Evolutionary conservation across 2,888 invertebrate genomes (phyloP), one percentile per base, ranked within the genome.

Genomic region (Nymphalis c-album): DNA sequence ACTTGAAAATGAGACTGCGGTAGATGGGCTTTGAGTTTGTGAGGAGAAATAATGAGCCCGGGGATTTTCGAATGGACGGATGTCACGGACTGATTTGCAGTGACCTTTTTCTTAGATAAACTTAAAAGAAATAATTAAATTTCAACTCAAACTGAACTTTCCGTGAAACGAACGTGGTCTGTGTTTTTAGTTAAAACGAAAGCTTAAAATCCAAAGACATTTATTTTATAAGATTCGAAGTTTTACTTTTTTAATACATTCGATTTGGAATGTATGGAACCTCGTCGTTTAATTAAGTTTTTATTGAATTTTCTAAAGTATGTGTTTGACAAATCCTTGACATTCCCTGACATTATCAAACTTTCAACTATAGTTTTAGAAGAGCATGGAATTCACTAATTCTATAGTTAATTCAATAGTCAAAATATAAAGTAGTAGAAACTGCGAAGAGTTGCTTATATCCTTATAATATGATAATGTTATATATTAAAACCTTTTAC

Each of bases 1-100:
- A 70, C 70, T 74, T 70, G 55, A 50, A 68, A 71, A 70, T 73
- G 67, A 65, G 65, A 46, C 55, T 45, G 68, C 57, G 55, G 60
- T 58, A 53, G 60, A 31, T 66, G 35, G 50, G 48, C 47, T 40
- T 50, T 26, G 65, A 63, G 60, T 68, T 67, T 63, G 50, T 58
- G 50, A n/a, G 57, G 50, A 46, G 57, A 71, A 63, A 66, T 63
- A 71, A 71, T 65, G 68, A 68, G 50, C 70, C 46, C 31, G 60
- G 26, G 26, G 47, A 60, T 35, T 40, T 48, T 64, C 18, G n/a
- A 64, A 60, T 57, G 50, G 64, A 65, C 60, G 46, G 60, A 40
- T 64, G 26, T 10, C 64, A 40, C 35, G 57, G 22, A 64, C 59
- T 60, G 53, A 65, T 53, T 51, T 65, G 50, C 48, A 20, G 63